Conservation (phyloP, 2,797 vertebrate genomes). For the Sebastiscus tertius region DNA sequence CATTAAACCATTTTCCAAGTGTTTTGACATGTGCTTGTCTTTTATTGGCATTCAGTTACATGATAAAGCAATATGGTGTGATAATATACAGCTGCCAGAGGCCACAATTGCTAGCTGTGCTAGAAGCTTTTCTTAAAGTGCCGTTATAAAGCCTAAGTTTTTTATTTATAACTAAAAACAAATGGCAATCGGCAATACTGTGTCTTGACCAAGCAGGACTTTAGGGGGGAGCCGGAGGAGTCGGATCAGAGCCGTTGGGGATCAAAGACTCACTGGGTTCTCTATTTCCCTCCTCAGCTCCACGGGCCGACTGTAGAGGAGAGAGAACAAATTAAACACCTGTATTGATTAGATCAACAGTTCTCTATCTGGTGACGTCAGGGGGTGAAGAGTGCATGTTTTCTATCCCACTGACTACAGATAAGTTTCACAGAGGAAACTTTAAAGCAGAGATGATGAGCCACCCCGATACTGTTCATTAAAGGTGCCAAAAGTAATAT, state of each 20-base stretch:
- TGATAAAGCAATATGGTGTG: not conserved
- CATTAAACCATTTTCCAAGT: constrained; percentile 99
- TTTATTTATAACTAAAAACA: not conserved
- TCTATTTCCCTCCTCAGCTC: not conserved
- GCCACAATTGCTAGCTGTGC: not conserved
- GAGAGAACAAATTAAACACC: not conserved
- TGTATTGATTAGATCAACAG: not conserved
- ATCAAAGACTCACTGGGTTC: constrained; percentile 39
- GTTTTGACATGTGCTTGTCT: constrained; percentile 87
- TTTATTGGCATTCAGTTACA: constrained; percentile 34
- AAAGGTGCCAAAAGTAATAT: not conserved
- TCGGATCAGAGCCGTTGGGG: not conserved
- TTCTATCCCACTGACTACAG: not conserved
- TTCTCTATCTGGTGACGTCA: not conserved
- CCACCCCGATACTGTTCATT: not conserved
- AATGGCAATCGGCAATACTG: not conserved
- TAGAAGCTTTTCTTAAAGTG: not conserved
- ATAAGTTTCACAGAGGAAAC: not conserved
- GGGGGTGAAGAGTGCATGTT: not conserved
- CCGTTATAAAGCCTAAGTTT: not conserved
- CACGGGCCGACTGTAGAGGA: constrained; percentile 26
- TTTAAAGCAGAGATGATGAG: not conserved
- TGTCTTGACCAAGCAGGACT: not conserved
- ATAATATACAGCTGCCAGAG: not conserved
- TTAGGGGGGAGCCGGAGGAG: not conserved